phyloP scores from a whole-genome alignment of 2,113 vertebrate species.

The Epinephelus lanceolatus region DNA sequence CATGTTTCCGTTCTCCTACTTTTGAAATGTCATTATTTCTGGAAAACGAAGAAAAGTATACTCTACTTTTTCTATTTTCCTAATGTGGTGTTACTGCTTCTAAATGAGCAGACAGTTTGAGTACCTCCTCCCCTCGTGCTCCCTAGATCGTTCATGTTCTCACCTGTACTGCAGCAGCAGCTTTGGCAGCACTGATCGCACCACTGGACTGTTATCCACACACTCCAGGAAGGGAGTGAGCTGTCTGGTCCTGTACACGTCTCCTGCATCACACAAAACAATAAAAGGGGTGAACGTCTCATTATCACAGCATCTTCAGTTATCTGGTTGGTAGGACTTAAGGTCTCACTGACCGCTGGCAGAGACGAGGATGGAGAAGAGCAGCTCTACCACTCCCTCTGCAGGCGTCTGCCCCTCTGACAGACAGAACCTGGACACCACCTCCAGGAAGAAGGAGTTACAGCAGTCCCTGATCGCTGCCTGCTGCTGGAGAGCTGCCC shows the following conservation, averaged over 20 bases:
- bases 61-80: too few relatives aligned
- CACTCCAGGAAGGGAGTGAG: conserved; percentile 85
- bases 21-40: too few relatives aligned
- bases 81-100: background rate
- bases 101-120: background rate
- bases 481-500: conserved; percentile 71
- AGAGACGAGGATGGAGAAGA: conserved; percentile 83
- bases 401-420: conserved; percentile 61
- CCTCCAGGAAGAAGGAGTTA: conserved; percentile 86
- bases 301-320: background rate
- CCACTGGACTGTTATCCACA: conserved; percentile 84
- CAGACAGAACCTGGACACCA: conserved; percentile 84
- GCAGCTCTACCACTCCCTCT: conserved; percentile 81
- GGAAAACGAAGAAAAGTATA: too few relatives aligned
- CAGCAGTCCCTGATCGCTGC: conserved; percentile 66
- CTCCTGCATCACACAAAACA: conserved; percentile 60
- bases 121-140: background rate
- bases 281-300: background rate
- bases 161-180: conserved; percentile 86
- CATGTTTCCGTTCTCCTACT: too few relatives aligned
- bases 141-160: background rate
- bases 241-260: conserved; percentile 80
- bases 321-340: background rate
- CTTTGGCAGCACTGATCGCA: conserved; percentile 84
- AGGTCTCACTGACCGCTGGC: conserved; percentile 68